These are phyloP conservation scores for Labeo rohita DNA, from an alignment of 2,113 vertebrate genomes.

Conservation along the genomic window DNA sequence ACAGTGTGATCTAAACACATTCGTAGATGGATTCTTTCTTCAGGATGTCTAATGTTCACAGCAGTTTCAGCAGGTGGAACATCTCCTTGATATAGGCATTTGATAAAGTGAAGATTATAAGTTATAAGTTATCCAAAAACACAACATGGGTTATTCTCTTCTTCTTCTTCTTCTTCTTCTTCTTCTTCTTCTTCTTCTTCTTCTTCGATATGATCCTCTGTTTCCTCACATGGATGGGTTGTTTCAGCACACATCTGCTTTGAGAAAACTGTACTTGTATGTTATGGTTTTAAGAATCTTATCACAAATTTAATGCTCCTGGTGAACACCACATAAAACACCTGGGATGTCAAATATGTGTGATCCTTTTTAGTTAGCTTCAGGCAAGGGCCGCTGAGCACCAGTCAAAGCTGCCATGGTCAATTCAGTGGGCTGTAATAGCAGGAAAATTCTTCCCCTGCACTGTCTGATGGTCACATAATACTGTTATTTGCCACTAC, in stretches of 20 bases:
- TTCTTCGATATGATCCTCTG: not conserved
- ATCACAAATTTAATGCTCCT: not conserved
- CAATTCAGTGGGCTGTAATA: not conserved
- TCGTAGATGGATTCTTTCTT: not conserved
- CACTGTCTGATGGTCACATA: not conserved
- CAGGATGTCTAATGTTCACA: not conserved
- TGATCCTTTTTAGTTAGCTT: not conserved
- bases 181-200: too few relatives aligned
- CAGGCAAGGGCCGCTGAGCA: not conserved
- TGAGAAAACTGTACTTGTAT: not conserved
- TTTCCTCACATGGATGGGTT: not conserved
- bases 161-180: too few relatives aligned
- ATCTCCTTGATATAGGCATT: not conserved
- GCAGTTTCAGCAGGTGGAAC: not conserved
- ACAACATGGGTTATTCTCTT: not conserved
- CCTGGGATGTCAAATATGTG: conserved; percentile 7
- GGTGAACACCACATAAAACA: not conserved
- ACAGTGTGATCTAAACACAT: not conserved
- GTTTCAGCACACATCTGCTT: not conserved
- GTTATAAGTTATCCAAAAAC: not conserved
- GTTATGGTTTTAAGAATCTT: not conserved
- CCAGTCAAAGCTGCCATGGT: conserved; percentile 3
- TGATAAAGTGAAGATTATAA: not conserved
- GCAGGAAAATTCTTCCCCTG: not conserved
- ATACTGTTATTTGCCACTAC: not conserved